A percentile compares a stretch with the other conserved stretches of the same genome.
These are phyloP conservation scores for Elegia similella DNA, from an alignment of 2,888 invertebrate genomes.

Conservation along the genomic window DNA sequence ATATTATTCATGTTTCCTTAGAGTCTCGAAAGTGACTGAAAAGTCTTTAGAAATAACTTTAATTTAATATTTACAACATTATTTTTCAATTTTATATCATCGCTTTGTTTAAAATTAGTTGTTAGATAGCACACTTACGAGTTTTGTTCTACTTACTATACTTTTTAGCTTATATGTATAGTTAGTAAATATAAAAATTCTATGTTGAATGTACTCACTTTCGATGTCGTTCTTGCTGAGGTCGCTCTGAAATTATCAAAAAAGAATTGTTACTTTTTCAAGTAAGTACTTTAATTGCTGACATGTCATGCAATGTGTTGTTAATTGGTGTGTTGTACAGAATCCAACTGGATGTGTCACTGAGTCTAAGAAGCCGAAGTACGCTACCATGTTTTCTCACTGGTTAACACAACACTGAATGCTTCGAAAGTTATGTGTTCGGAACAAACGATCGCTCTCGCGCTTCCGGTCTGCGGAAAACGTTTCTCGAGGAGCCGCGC, in stretches of 20 bases:
- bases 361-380: slow-evolving; percentile 39
- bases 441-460: slow-evolving; percentile 45
- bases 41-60: not conserved
- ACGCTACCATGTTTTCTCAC: slow-evolving; percentile 62
- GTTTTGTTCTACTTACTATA: not conserved
- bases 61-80: not conserved
- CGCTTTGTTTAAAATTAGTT: not conserved
- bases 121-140: not conserved
- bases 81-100: not conserved
- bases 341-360: slow-evolving; percentile 9
- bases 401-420: slow-evolving; percentile 64
- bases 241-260: slow-evolving; percentile 88
- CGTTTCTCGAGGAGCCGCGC: slow-evolving; percentile 50
- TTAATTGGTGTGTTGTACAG: slow-evolving; percentile 46
- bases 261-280: slow-evolving; percentile 56
- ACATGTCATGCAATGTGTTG: slow-evolving; percentile 53
- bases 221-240: slow-evolving; percentile 93
- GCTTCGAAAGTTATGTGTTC: slow-evolving; percentile 32
- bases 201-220: slow-evolving; percentile 85
- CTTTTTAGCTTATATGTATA: not conserved
- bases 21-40: not conserved
- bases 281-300: slow-evolving; percentile 28
- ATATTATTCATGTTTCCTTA: slow-evolving; percentile 35
- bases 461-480: slow-evolving; percentile 72
- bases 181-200: not conserved